phyloP scores from a whole-genome alignment of 2,888 invertebrate genomes.

The Pedicia rivosa region DNA sequence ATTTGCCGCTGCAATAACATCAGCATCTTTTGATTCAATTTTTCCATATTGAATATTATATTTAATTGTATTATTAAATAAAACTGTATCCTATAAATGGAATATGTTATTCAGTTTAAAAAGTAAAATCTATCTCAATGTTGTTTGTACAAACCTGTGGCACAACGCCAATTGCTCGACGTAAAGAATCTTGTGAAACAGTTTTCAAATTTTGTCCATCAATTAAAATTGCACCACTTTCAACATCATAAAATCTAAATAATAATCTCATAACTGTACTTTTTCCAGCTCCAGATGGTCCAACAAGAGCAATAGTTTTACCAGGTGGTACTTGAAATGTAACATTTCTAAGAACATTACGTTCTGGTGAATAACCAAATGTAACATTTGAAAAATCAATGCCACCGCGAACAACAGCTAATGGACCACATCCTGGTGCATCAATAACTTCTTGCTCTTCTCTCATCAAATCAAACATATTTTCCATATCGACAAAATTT shows the following conservation, averaged over 20 bases:
- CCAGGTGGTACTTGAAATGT: slow-evolving; percentile 69
- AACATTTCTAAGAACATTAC: slow-evolving; percentile 56
- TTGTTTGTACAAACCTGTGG: no score
- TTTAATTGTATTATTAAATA: slow-evolving; percentile 85
- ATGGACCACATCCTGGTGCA: slow-evolving; percentile 56
- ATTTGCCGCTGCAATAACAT: slow-evolving; percentile 76
- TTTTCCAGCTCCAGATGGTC: slow-evolving; percentile 85
- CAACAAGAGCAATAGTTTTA: slow-evolving; percentile 73
- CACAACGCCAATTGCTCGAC: slow-evolving; percentile 80
- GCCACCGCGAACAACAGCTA: slow-evolving; percentile 46
- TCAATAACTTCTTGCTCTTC: slow-evolving; percentile 80
- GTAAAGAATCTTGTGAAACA: slow-evolving; percentile 68
- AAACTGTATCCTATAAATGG: slow-evolving; percentile 91
- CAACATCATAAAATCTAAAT: slow-evolving; percentile 93
- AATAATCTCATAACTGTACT: slow-evolving; percentile 89
- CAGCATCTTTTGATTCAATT: slow-evolving; percentile 57
- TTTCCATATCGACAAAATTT: slow-evolving; percentile 98
- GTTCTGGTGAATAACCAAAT: slow-evolving; percentile 75
- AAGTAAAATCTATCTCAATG: no score
- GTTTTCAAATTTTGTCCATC: slow-evolving; percentile 81
- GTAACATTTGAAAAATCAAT: slow-evolving; percentile 83
- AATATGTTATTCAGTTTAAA: no score
- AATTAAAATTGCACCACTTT: slow-evolving; percentile 68
- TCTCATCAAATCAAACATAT: slow-evolving; percentile 91
- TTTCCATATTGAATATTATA: slow-evolving; percentile 92